Conservation (phyloP, 1,140 invertebrate species). For the Magallana ariakensis region DNA sequence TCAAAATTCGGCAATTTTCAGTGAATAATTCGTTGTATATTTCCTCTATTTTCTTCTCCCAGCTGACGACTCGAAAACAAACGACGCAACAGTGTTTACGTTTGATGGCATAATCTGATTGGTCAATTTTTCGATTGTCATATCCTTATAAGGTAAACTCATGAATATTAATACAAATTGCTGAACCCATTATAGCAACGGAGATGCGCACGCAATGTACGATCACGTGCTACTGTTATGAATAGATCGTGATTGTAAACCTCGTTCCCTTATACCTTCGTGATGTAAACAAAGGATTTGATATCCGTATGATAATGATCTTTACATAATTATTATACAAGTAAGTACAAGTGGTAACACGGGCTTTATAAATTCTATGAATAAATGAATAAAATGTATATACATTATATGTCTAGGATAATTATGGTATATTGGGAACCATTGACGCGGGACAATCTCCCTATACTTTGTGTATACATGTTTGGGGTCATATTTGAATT, state of each 20-base stretch:
- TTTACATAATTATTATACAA: too few species aligned
- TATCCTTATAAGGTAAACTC: slow-evolving; percentile 51
- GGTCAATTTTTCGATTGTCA: slow-evolving; percentile 38
- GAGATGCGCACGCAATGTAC: slow-evolving; percentile 40
- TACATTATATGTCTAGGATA: too few species aligned
- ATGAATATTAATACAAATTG: slow-evolving; percentile 52
- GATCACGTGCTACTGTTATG: slow-evolving; percentile 41
- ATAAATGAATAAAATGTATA: too few species aligned
- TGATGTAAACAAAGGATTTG: slow-evolving; percentile 20
- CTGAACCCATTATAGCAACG: slow-evolving; percentile 53
- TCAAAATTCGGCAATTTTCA: slow-evolving; percentile 39
- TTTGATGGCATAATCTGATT: slow-evolving; percentile 42
- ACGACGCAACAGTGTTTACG: slow-evolving; percentile 58
- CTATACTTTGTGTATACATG: too few species aligned
- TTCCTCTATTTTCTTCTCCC: slow-evolving; percentile 36
- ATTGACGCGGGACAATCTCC: too few species aligned
- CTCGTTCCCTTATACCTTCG: slow-evolving; percentile 24
- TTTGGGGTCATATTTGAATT: too few species aligned
- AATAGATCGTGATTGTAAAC: slow-evolving; percentile 38
- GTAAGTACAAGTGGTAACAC: too few species aligned
- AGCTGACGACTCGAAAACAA: slow-evolving; percentile 45
- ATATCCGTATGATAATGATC: too few species aligned
- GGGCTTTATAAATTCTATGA: too few species aligned
- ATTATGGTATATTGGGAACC: too few species aligned
- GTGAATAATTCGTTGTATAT: slow-evolving; percentile 41